phyloP scores from a whole-genome alignment of 2,113 vertebrate species.

The Hassar affinis region DNA sequence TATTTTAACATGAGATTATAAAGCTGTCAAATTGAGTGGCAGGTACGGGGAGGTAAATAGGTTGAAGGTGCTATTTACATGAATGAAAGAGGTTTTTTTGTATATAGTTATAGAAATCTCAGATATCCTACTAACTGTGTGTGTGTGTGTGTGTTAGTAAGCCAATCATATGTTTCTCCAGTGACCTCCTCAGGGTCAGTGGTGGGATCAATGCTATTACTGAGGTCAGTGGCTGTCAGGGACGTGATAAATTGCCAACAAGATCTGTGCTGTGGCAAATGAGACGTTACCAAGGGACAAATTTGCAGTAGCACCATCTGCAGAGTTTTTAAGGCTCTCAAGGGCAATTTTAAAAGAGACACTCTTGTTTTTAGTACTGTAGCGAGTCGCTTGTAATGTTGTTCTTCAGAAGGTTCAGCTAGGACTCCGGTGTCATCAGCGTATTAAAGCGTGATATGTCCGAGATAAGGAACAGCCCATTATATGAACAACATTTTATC shows the following conservation, averaged over 20 bases:
- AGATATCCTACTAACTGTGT: not conserved
- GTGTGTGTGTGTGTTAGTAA: not conserved
- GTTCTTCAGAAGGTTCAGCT: not conserved
- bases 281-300: slow-evolving; percentile 13
- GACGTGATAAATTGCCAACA: slow-evolving; percentile 19
- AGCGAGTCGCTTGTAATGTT: slow-evolving; percentile 1
- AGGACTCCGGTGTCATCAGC: slow-evolving; percentile 17
- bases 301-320: slow-evolving; percentile 23
- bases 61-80: slow-evolving; percentile 23
- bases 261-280: slow-evolving; percentile 11
- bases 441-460: slow-evolving; percentile 15
- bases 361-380: slow-evolving; percentile 25
- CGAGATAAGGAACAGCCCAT: not conserved
- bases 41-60: slow-evolving; percentile 15
- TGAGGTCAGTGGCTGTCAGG: slow-evolving; percentile 16
- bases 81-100: not conserved
- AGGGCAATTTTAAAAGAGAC: slow-evolving; percentile 27
- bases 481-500: slow-evolving; percentile 18
- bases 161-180: not conserved
- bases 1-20: slow-evolving; percentile 41
- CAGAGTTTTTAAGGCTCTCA: slow-evolving; percentile 17
- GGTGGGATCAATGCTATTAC: slow-evolving; percentile 26
- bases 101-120: not conserved
- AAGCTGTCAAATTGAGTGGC: slow-evolving; percentile 33
- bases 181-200: not conserved